These are phyloP conservation scores for Psammodynastes pulverulentus DNA, from an alignment of 2,113 vertebrate genomes.

Conservation along the genomic window DNA sequence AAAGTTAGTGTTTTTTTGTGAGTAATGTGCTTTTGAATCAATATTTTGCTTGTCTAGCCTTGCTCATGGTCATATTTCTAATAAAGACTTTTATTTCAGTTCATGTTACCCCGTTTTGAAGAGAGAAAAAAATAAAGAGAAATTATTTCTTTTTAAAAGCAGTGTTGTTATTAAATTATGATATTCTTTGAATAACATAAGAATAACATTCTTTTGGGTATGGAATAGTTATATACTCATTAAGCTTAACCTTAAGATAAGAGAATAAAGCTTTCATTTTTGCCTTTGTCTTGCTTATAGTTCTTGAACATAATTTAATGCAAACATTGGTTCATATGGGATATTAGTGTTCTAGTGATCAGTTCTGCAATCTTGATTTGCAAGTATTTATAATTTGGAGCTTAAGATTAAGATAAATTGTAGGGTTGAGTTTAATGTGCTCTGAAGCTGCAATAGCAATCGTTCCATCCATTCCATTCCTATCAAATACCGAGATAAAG, in stretches of 20 bases:
- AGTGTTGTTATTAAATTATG: slow-evolving; percentile 58
- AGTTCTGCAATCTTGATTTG: slow-evolving; percentile 41
- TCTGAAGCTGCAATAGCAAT: slow-evolving; percentile 13
- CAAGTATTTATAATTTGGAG: slow-evolving; percentile 51
- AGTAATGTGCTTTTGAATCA: slow-evolving; percentile 49
- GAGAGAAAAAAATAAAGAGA: neutral
- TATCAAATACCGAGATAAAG: neutral
- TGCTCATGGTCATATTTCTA: slow-evolving; percentile 39
- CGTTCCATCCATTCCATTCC: neutral
- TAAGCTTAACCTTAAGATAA: slow-evolving; percentile 68
- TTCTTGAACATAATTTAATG: slow-evolving; percentile 60
- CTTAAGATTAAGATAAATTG: slow-evolving; percentile 35
- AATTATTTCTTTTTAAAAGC: slow-evolving; percentile 42
- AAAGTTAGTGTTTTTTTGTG: slow-evolving; percentile 44
- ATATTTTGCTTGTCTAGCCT: slow-evolving; percentile 51
- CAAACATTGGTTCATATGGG: slow-evolving; percentile 45
- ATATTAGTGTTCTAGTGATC: slow-evolving; percentile 35
- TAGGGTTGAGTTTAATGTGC: slow-evolving; percentile 40
- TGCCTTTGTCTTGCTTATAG: slow-evolving; percentile 58
- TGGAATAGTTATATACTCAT: slow-evolving; percentile 57
- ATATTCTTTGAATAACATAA: slow-evolving; percentile 55
- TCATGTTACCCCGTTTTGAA: neutral
- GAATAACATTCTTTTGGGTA: slow-evolving; percentile 48
- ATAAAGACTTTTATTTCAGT: slow-evolving; percentile 39
- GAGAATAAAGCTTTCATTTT: slow-evolving; percentile 48